A percentile compares a stretch with the other conserved stretches of the same genome.
These are phyloP conservation scores for Ctenosaura bakeri DNA, from an alignment of 2,797 vertebrate genomes.

Conservation along the genomic window DNA sequence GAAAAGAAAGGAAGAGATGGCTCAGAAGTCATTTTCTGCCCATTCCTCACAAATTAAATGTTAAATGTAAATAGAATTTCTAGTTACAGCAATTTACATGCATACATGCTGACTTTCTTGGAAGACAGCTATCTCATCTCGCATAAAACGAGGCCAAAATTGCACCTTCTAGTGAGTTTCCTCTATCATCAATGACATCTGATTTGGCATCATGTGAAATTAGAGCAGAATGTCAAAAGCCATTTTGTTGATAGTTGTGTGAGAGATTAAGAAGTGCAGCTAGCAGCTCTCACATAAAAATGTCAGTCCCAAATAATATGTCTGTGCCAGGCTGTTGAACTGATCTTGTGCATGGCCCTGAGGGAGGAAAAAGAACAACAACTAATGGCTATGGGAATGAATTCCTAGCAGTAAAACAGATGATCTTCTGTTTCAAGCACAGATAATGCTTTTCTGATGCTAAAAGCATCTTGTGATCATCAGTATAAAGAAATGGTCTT, in stretches of 20 bases:
- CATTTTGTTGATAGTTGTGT: slow-evolving; percentile 57
- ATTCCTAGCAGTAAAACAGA: slow-evolving; percentile 37
- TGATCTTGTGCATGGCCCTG: slow-evolving; percentile 31
- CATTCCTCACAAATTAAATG: slow-evolving; percentile 55
- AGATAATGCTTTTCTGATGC: slow-evolving; percentile 15
- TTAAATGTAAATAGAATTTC: slow-evolving; percentile 59
- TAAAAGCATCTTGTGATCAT: neutral
- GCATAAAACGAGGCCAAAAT: slow-evolving; percentile 63
- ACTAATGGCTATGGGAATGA: slow-evolving; percentile 29
- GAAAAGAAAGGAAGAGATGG: slow-evolving; percentile 53
- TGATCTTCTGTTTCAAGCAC: slow-evolving; percentile 8
- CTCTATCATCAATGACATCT: slow-evolving; percentile 61
- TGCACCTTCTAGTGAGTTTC: slow-evolving; percentile 40
- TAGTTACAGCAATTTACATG: slow-evolving; percentile 60
- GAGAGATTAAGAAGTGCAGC: slow-evolving; percentile 59
- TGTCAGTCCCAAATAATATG: slow-evolving; percentile 51
- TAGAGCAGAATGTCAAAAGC: slow-evolving; percentile 63
- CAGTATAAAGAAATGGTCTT: neutral
- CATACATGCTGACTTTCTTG: slow-evolving; percentile 52
- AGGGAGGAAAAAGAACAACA: neutral
- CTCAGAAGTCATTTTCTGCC: slow-evolving; percentile 58
- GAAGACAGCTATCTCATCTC: slow-evolving; percentile 42
- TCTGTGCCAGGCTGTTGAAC: slow-evolving; percentile 31
- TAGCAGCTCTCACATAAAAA: slow-evolving; percentile 55
- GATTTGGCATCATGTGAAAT: slow-evolving; percentile 58